These are phyloP conservation scores for Sipha maydis DNA, from an alignment of 2,888 invertebrate genomes.

Conservation along the genomic window DNA sequence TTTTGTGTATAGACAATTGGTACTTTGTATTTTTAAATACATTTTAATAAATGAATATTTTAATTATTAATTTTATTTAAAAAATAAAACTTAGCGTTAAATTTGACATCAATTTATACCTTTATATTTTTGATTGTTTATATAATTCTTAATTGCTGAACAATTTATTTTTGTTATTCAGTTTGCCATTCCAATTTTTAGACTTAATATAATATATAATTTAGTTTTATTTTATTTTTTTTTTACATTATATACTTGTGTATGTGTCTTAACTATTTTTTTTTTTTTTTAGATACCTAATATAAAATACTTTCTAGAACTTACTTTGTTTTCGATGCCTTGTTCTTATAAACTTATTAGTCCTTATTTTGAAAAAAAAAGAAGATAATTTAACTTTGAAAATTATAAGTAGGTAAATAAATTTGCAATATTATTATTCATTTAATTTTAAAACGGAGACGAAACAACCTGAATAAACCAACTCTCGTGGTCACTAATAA, in stretches of 20 bases:
- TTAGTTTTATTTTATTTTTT: slow-evolving; percentile 16
- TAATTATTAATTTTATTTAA: slow-evolving; percentile 23
- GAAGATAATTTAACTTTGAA: too few species aligned
- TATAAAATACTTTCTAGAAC: slow-evolving; percentile 15
- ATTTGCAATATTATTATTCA: too few species aligned
- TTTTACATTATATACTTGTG: slow-evolving; percentile 21
- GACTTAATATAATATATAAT: slow-evolving; percentile 20
- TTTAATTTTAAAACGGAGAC: too few species aligned
- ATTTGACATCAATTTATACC: neutral
- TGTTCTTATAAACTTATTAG: neutral
- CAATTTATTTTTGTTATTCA: slow-evolving; percentile 11
- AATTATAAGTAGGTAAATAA: too few species aligned
- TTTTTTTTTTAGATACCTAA: slow-evolving; percentile 29
- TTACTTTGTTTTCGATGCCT: slow-evolving; percentile 21
- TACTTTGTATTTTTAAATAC: slow-evolving; percentile 24
- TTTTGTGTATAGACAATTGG: slow-evolving; percentile 21
- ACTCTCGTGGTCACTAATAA: too few species aligned
- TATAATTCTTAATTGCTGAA: neutral
- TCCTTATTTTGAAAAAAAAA: too few species aligned
- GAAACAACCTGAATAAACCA: too few species aligned
- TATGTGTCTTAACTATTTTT: neutral
- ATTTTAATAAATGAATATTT: neutral
- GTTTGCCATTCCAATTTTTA: slow-evolving; percentile 39
- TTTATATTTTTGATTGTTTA: neutral
- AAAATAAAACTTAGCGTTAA: neutral